These are phyloP conservation scores for Marmota monax DNA, from an alignment of 2,113 vertebrate species.

Conservation along the genomic window DNA sequence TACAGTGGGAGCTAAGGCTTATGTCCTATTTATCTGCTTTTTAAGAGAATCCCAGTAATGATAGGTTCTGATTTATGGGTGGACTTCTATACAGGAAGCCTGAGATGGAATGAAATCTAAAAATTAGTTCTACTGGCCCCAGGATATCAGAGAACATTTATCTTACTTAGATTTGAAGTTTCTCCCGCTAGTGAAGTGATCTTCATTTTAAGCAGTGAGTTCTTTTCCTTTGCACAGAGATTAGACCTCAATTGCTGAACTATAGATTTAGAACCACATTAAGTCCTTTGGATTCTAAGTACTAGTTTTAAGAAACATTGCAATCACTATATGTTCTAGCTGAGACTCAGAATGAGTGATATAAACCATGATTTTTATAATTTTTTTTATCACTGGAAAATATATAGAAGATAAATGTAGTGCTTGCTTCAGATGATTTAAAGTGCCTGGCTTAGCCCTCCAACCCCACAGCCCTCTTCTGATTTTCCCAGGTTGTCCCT, in stretches of 20 bases:
- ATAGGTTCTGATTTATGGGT: conserved; percentile 32
- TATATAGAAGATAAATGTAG: neutral
- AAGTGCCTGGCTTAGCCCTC: neutral
- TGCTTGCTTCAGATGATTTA: neutral
- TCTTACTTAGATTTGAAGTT: conserved; percentile 2
- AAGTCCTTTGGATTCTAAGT: neutral
- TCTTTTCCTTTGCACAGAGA: neutral
- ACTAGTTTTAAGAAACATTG: conserved; percentile 40
- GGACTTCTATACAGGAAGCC: neutral
- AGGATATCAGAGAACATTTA: neutral
- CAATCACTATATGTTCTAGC: neutral
- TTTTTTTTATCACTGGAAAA: neutral
- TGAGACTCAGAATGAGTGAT: neutral
- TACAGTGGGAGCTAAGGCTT: neutral
- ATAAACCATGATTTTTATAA: neutral
- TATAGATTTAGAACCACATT: neutral
- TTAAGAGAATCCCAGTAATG: conserved; percentile 1
- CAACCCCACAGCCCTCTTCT: neutral
- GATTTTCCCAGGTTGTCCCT: neutral
- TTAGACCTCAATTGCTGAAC: neutral
- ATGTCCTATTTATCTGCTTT: conserved; percentile 38
- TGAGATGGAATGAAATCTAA: conserved; percentile 35
- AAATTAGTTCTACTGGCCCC: conserved; percentile 11
- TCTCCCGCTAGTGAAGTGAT: neutral
- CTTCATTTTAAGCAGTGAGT: conserved; percentile 31